Percentiles rank a stretch among this genome's conserved stretches.
These are phyloP conservation scores for Spheniscus mendiculus DNA, from an alignment of 2,113 vertebrate genomes.

Conservation along the genomic window DNA sequence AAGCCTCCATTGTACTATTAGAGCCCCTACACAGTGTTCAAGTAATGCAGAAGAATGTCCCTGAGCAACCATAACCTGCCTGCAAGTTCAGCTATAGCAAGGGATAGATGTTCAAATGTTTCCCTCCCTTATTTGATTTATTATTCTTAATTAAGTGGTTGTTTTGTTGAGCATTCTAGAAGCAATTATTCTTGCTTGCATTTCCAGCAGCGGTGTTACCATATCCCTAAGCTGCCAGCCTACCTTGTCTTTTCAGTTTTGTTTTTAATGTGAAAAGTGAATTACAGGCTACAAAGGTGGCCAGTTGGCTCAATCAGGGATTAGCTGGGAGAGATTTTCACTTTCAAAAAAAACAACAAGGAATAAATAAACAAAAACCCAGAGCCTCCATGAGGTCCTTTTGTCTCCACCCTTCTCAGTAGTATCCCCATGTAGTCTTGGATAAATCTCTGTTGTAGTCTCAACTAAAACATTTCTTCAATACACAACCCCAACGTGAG, in stretches of 20 bases:
- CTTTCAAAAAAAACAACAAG: background rate
- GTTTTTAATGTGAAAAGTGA: background rate
- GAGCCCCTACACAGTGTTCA: background rate
- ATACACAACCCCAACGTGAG: rapidly evolving
- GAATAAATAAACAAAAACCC: background rate
- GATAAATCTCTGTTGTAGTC: background rate
- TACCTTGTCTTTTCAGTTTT: background rate
- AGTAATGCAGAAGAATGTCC: background rate
- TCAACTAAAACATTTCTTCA: background rate
- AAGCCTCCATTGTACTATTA: background rate
- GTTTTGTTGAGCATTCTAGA: slow-evolving; percentile 1
- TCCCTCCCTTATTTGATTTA: slow-evolving; percentile 48
- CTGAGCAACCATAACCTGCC: background rate
- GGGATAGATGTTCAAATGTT: background rate
- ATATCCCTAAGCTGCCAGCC: background rate
- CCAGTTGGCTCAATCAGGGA: background rate
- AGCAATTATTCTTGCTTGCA: slow-evolving; percentile 49
- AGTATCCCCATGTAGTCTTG: background rate
- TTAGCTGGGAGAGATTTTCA: background rate
- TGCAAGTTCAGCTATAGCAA: background rate
- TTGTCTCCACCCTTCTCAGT: background rate
- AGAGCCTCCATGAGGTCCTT: background rate
- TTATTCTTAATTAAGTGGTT: slow-evolving; percentile 59
- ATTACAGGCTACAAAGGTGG: slow-evolving; percentile 4
- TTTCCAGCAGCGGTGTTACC: slow-evolving; percentile 20